Conservation (phyloP, 2,888 invertebrate genomes). For the Thumatha senex region DNA sequence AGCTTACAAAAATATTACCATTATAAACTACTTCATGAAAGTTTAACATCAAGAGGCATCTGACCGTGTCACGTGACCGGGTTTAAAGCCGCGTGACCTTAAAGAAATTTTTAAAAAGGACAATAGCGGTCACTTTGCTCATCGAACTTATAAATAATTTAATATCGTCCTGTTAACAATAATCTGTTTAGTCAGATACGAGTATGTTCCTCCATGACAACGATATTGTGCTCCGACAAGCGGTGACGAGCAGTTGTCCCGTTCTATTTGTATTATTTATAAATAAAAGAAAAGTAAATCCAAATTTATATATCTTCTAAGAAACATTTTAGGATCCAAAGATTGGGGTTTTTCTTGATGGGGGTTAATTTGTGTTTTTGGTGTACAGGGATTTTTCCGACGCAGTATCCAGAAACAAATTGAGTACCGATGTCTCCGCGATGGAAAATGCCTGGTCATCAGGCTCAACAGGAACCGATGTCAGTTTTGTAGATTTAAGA, state of each 20-base stretch:
- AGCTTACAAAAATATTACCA: no score
- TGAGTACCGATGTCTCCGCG: constrained; percentile 96
- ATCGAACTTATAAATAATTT: not conserved
- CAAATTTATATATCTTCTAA: no score
- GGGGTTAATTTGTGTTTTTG: no score
- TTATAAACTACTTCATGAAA: no score
- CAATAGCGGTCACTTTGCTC: not conserved
- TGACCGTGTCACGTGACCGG: not conserved
- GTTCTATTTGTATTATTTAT: no score
- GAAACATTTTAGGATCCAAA: no score
- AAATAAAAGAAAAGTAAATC: no score
- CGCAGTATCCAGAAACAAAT: constrained; percentile 98
- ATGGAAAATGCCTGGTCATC: constrained; percentile 97
- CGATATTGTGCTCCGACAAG: not conserved
- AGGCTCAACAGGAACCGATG: constrained; percentile 97
- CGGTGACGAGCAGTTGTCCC: not conserved
- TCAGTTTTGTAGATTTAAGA: constrained; percentile 98
- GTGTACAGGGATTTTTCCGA: constrained; percentile 94
- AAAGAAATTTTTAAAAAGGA: not conserved
- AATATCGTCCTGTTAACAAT: not conserved
- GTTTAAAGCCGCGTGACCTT: not conserved
- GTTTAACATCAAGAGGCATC: no score
- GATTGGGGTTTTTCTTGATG: no score
- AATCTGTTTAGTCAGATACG: not conserved
- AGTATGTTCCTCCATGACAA: not conserved